Evolutionary conservation across 2,113 vertebrate species (phyloP).

Genomic region (Tilapia sparmanii): DNA sequence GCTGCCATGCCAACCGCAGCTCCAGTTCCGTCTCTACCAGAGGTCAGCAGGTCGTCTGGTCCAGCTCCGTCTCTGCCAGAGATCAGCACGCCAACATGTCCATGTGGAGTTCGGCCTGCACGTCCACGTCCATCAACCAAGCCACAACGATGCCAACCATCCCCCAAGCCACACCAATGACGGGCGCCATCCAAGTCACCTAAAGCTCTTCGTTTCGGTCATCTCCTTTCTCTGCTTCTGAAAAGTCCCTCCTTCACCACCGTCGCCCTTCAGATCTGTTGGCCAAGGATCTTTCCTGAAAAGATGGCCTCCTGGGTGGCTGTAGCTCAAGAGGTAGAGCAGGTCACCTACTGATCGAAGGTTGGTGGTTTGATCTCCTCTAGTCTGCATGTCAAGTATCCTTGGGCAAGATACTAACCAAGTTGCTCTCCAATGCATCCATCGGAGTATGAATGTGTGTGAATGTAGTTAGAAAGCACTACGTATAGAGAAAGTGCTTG

Average conservation of each 20-base stretch:
- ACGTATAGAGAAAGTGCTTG: background rate
- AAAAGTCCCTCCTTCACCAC: background rate
- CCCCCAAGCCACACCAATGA: accelerated
- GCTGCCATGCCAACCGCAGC: too few relatives aligned
- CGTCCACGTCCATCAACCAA: accelerated
- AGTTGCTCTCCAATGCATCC: background rate
- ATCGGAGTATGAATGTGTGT: accelerated
- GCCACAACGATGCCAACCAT: background rate
- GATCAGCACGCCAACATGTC: background rate
- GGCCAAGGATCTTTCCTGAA: background rate
- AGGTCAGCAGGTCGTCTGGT: background rate
- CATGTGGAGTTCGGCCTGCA: accelerated
- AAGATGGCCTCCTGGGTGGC: background rate
- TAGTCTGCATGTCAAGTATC: background rate
- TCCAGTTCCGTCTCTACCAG: background rate
- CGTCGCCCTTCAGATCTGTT: background rate
- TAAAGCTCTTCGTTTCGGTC: background rate
- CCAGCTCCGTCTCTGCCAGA: background rate
- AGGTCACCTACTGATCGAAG: background rate
- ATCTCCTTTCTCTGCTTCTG: background rate
- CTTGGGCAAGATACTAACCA: background rate
- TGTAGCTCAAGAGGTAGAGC: background rate
- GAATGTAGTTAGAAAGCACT: background rate
- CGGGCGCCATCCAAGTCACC: accelerated
- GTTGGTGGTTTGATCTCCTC: accelerated